These are phyloP conservation scores for Archivesica marissinica DNA, from an alignment of 1,140 invertebrate genomes.

Conservation along the genomic window DNA sequence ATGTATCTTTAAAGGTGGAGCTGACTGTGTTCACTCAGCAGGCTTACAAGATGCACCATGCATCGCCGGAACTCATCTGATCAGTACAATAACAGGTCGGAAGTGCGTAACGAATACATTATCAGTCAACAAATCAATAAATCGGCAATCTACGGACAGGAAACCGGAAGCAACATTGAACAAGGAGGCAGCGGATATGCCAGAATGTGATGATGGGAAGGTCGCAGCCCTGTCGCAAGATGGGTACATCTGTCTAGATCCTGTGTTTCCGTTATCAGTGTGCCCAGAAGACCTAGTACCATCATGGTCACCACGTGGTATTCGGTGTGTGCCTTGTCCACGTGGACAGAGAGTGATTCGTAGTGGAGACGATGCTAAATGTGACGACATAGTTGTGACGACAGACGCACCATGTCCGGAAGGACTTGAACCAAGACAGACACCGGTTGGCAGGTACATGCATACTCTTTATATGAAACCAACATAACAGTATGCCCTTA, in stretches of 20 bases:
- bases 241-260: constrained; percentile 7
- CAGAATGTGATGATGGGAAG: background rate
- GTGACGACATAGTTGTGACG: background rate
- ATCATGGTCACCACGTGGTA: background rate
- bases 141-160: background rate
- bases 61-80: background rate
- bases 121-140: background rate
- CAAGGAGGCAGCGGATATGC: background rate
- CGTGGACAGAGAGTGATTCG: background rate
- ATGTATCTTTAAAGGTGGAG: background rate
- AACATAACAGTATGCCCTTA: too few species aligned
- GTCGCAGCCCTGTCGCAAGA: constrained; percentile 11
- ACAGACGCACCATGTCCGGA: background rate
- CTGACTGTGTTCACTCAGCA: background rate
- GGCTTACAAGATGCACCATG: background rate
- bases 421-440: background rate
- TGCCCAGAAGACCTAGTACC: constrained; percentile 11
- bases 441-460: constrained; percentile 3
- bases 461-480: too few species aligned
- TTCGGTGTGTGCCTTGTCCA: constrained; percentile 17
- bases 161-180: background rate
- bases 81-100: background rate
- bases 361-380: background rate
- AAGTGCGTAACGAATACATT: background rate
- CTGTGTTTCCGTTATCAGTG: constrained; percentile 27